Evolutionary conservation across 64 coral and sea anemone species (phyloP).

Genomic region (Stichodactyla helianthus): DNA sequence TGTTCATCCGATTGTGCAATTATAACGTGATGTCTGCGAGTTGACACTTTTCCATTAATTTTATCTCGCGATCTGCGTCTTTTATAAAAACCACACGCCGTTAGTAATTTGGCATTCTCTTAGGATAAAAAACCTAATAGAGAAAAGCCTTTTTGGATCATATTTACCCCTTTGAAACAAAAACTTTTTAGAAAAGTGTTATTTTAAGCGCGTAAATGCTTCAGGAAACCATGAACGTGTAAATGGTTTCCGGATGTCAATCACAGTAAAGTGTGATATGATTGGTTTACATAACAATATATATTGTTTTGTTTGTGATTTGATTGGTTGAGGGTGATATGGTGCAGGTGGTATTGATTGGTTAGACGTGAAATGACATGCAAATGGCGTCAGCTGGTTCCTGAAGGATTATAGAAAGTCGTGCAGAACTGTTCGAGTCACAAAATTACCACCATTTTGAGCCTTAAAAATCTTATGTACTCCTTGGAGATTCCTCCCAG

Average conservation of each 20-base stretch:
- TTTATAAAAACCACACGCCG: background rate
- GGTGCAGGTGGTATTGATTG: conserved; percentile 29
- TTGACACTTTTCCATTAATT: conserved; percentile 8
- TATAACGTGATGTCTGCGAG: background rate
- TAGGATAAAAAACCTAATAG: background rate
- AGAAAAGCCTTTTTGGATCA: background rate
- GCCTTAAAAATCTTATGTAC: background rate
- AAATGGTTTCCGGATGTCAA: conserved; percentile 26
- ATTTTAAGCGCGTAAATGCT: background rate
- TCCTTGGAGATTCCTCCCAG: background rate
- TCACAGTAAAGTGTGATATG: background rate
- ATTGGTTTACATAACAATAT: conserved; percentile 24
- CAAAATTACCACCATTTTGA: background rate
- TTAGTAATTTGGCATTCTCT: background rate
- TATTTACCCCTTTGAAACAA: background rate
- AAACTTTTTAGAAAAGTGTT: conserved; percentile 1
- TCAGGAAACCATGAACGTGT: conserved; percentile 24
- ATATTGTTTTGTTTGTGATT: background rate
- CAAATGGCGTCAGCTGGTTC: conserved; percentile 40
- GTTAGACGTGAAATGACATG: conserved; percentile 32
- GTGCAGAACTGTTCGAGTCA: background rate
- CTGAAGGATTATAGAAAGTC: conserved; percentile 10
- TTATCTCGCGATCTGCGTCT: background rate
- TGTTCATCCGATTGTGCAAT: background rate
- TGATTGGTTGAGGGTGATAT: conserved; percentile 18